phyloP scores from a whole-genome alignment of 1,140 invertebrate species.

The Holotrichia oblita region DNA sequence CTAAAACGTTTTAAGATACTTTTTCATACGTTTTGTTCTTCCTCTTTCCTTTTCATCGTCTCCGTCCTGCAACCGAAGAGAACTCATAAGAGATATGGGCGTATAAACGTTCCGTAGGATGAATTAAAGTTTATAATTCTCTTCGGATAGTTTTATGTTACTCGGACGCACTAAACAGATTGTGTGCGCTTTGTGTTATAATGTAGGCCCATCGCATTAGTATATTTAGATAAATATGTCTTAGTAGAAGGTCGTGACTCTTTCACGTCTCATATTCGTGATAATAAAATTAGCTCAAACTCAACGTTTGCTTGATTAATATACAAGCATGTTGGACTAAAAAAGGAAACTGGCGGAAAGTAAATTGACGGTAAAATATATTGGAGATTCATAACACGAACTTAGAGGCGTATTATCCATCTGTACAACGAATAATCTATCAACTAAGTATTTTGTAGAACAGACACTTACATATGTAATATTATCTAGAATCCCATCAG shows the following conservation, averaged over 20 bases:
- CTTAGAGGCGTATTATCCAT: too few relatives aligned
- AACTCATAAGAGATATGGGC: neutral
- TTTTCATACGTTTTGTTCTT: neutral
- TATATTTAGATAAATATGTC: slow-evolving; percentile 5
- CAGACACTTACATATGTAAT: too few relatives aligned
- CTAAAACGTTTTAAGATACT: neutral
- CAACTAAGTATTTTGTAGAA: too few relatives aligned
- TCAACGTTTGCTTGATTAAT: neutral
- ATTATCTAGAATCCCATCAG: too few relatives aligned
- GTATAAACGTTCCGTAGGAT: neutral
- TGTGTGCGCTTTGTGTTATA: neutral
- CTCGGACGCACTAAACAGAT: slow-evolving; percentile 8
- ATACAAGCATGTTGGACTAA: too few relatives aligned
- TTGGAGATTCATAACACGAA: too few relatives aligned
- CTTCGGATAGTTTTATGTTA: slow-evolving; percentile 17
- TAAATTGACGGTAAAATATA: too few relatives aligned
- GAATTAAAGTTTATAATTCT: slow-evolving; percentile 15
- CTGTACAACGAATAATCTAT: too few relatives aligned
- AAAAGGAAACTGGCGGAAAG: too few relatives aligned
- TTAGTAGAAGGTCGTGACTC: slow-evolving; percentile 5
- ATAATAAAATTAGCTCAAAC: slow-evolving; percentile 7
- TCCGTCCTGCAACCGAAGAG: neutral
- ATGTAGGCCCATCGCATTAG: neutral
- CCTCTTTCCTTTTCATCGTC: neutral
- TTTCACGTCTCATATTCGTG: neutral